These are phyloP conservation scores for Danaus plexippus DNA, from an alignment of 1,140 invertebrate genomes.

Conservation along the genomic window DNA sequence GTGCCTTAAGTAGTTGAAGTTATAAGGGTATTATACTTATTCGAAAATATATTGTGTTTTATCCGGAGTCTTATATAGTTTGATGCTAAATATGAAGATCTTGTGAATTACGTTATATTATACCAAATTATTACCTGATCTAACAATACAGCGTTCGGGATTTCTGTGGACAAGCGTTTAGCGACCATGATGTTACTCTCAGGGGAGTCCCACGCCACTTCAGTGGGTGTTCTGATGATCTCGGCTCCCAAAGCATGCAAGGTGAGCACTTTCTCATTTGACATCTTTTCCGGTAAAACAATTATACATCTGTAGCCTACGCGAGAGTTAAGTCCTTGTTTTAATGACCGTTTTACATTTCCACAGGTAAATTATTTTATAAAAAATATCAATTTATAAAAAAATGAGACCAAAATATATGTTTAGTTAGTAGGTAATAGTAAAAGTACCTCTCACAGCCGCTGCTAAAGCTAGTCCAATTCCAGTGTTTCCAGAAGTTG, in stretches of 20 bases:
- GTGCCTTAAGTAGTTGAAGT: no score
- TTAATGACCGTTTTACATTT: background rate
- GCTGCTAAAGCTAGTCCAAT: conserved; percentile 96
- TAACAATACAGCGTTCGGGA: conserved; percentile 93
- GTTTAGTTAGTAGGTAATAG: no score
- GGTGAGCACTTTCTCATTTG: conserved; percentile 94
- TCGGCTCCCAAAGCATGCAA: conserved; percentile 92
- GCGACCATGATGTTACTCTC: conserved; percentile 95
- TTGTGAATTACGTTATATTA: no score
- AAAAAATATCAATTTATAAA: no score
- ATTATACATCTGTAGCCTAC: conserved; percentile 95
- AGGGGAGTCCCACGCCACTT: conserved; percentile 89
- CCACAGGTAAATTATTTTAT: background rate
- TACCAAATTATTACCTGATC: conserved; percentile 83
- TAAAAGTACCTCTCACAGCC: conserved; percentile 85
- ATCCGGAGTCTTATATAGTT: no score
- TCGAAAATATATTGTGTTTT: no score
- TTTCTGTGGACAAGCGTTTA: conserved; percentile 85
- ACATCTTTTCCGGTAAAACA: conserved; percentile 99
- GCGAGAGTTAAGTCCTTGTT: background rate
- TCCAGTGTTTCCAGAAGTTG: conserved; percentile 96
- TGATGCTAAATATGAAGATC: no score
- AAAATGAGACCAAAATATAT: no score
- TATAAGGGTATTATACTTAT: no score
- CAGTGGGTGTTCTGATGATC: conserved; percentile 95